Evolutionary conservation across 2,797 vertebrate species (phyloP).

Genomic region (Acanthornis magna): DNA sequence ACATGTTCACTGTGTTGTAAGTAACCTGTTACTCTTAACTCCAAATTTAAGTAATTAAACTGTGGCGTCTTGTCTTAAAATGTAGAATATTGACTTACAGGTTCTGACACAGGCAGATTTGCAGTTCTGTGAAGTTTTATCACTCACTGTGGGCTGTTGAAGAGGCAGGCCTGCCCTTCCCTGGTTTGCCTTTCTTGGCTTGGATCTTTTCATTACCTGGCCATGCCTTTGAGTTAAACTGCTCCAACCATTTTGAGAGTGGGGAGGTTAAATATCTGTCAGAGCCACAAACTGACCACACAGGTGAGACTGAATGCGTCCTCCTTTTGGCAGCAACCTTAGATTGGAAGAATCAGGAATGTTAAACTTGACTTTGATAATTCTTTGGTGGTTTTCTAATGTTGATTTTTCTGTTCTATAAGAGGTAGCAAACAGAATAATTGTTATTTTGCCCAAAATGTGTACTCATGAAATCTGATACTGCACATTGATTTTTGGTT

Average conservation of each 20-base stretch:
- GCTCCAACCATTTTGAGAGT: background rate
- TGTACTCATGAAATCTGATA: background rate
- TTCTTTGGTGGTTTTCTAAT: background rate
- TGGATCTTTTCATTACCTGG: background rate
- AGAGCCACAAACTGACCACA: background rate
- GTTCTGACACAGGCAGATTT: background rate
- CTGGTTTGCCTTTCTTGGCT: background rate
- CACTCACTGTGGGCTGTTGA: background rate
- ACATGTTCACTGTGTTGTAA: constrained; percentile 89
- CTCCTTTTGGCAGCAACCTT: background rate
- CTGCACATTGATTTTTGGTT: background rate
- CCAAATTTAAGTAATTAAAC: background rate
- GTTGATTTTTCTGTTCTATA: background rate
- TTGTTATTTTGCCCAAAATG: background rate
- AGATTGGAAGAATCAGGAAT: background rate
- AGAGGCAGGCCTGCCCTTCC: background rate
- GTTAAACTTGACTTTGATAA: background rate
- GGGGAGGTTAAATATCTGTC: background rate
- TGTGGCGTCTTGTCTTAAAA: background rate
- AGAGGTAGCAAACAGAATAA: background rate
- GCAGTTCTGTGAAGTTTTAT: background rate
- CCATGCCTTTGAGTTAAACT: background rate
- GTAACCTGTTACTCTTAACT: constrained; percentile 60
- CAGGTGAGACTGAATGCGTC: background rate
- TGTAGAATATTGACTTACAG: background rate